A percentile compares a stretch with the other conserved stretches of the same genome.
Conservation (phyloP, 2,797 vertebrate genomes). For the Phrynocephalus guinanensis region DNA sequence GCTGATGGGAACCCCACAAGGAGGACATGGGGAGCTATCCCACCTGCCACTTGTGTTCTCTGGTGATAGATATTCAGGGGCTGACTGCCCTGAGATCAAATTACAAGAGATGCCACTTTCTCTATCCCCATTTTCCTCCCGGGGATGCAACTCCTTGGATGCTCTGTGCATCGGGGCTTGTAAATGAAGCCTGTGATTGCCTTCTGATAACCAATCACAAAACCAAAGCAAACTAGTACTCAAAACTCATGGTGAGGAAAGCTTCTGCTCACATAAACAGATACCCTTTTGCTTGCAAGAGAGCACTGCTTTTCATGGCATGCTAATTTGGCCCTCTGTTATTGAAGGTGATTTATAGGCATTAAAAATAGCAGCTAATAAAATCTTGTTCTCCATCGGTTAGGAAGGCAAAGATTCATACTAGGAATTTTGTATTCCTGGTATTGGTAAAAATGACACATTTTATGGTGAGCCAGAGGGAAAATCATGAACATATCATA, state of each 20-base stretch:
- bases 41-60: not conserved
- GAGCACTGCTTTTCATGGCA: too few relatives aligned
- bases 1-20: not conserved
- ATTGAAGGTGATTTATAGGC: not conserved
- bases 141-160: too few relatives aligned
- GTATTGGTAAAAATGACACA: not conserved
- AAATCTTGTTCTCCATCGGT: not conserved
- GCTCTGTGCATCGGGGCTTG: too few relatives aligned
- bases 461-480: not conserved
- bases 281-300: too few relatives aligned
- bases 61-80: not conserved
- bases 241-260: too few relatives aligned
- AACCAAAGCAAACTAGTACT: too few relatives aligned
- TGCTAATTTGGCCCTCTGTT: not conserved
- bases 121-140: too few relatives aligned
- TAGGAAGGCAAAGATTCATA: not conserved
- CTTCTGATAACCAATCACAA: too few relatives aligned
- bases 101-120: too few relatives aligned
- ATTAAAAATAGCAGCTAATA: not conserved
- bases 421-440: not conserved
- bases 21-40: not conserved
- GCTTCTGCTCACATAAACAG: too few relatives aligned
- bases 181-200: too few relatives aligned
- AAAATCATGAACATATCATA: not conserved
- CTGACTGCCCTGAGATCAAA: too few relatives aligned